Evolutionary conservation across 2,113 vertebrate species (phyloP), one percentile per base, ranked within the genome.

Genomic region (Hemiprocne comata): DNA sequence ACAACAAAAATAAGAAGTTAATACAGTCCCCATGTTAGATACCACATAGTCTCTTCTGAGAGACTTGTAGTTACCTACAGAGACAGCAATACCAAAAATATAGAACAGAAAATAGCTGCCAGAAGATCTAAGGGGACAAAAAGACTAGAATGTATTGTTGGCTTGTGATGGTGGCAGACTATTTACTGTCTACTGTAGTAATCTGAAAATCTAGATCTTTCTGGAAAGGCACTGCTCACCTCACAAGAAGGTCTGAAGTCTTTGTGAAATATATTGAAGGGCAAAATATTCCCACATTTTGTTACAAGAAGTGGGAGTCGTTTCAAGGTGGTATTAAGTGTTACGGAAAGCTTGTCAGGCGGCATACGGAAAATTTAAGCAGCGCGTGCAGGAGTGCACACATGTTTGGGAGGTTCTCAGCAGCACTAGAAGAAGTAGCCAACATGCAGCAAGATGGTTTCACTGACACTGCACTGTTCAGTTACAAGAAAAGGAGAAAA

Each of bases 361-460:
- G 85, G 60, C 92, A 96, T 90, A 95, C 78, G 93, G 88, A 90
- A 89, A 77, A 77, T 50, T 57, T 60, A 79, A 90, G 53, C 72
- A 48, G 42, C 2, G 6, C 66, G 55, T 85, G 64, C 89, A 87
- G 82, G 85, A 96, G 71, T 17, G 87, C 67, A 82, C 87, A 93
- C 65, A 93, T 60, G 87, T 81, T 17, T 91, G 65, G 55, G 51
- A 94, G 62, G 87, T 58, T 91, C 71, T 64, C 60, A 67, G 67
- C 85, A 85, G 71, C 29, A 23, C 73, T 38, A 31, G 42, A 29
- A 81, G 38, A 82, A 75, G 77, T 51, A 71, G 71, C 70, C 78
- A 75, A 91, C 48, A 46, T 91, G 64, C 25, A 85, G 61, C 38
- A 60, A 88, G 79, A 71, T 66, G 81, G 38, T 57, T 31, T 55